Base-by-base conservation (phyloP, 2,888 invertebrate genomes). In the Acanthosepion pharaonis region DNA sequence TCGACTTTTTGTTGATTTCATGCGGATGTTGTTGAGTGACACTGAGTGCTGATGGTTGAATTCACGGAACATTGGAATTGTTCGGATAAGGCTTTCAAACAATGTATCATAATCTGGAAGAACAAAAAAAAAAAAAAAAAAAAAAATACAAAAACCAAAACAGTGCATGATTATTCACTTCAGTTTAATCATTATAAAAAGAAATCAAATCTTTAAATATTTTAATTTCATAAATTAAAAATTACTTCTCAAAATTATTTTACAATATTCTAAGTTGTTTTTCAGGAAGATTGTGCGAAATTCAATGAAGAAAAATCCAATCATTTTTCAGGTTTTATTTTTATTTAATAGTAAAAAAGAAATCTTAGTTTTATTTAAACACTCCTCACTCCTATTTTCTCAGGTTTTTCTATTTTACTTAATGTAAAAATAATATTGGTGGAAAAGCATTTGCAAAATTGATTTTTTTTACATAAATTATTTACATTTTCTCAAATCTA, bases 21-120 rank as follows among this genome's bases (percentile, higher is more conserved):
- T 97, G 95, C 97, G 97, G 96, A 97, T 97, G 95, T 96, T 96
- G 94, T 96, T 97, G 53, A 97, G 96, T 15, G 96, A 96, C 95
- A 96, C 96, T 4, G 96, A 95, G 95, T 97, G 97, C 91, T 96
- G 96, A 93, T 96, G 95, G 95, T 97, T 97, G 94, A 97, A 96
- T 94, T 95, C 95, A 59, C 95, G 96, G 94, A 97, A 96, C 94
- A 96, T 95, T 3, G 97, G 97, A 9, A 97, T 96, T 78, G 96
- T 95, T 59, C 95, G 94, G 28, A 97, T 95, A 25, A 96, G 95
- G 53, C 96, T 95, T 49, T 95, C 94, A 95, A 97, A 97, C 94
- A 96, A 95, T 93, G 95, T 95, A 91, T 97, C 97, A 92, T 95
- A 95, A 95, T 96, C 96, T 96, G 96, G 18, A 96, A 95, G 94